These are phyloP conservation scores for Suillia variegata DNA, from an alignment of 2,888 invertebrate species.

Conservation along the genomic window DNA sequence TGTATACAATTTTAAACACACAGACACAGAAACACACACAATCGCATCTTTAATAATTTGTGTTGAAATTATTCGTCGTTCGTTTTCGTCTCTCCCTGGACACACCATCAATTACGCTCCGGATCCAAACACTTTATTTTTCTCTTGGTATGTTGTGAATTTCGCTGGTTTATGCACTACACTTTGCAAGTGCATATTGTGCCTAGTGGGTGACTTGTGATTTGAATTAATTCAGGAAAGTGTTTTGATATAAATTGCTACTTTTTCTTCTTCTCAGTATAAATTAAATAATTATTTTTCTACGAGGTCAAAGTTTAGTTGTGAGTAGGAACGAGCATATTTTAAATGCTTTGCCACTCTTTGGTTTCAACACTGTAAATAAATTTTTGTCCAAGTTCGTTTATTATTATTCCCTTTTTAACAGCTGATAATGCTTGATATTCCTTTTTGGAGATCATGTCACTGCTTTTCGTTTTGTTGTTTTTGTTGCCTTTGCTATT, in stretches of 20 bases:
- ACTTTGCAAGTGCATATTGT: no score
- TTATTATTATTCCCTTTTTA: not conserved
- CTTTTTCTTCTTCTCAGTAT: no score
- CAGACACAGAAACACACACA: not conserved
- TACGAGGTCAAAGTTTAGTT: no score
- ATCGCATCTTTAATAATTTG: not conserved
- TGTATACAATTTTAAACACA: not conserved
- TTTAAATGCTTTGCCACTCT: not conserved
- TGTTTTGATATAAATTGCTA: no score
- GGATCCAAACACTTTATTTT: not conserved
- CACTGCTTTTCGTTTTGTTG: not conserved
- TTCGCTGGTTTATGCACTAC: no score
- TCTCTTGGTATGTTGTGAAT: not conserved
- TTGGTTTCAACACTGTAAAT: no score
- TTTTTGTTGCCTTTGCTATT: not conserved
- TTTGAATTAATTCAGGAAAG: no score
- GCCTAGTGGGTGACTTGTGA: no score
- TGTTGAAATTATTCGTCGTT: not conserved
- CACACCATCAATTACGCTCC: not conserved
- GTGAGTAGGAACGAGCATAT: no score
- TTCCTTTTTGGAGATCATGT: constrained; percentile 2
- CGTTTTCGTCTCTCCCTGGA: no score
- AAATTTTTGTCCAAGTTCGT: not conserved
- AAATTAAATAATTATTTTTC: no score
- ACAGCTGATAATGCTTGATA: constrained; percentile 12